phyloP scores from a whole-genome alignment of 2,797 vertebrate genomes.

The Borostomias antarcticus region DNA sequence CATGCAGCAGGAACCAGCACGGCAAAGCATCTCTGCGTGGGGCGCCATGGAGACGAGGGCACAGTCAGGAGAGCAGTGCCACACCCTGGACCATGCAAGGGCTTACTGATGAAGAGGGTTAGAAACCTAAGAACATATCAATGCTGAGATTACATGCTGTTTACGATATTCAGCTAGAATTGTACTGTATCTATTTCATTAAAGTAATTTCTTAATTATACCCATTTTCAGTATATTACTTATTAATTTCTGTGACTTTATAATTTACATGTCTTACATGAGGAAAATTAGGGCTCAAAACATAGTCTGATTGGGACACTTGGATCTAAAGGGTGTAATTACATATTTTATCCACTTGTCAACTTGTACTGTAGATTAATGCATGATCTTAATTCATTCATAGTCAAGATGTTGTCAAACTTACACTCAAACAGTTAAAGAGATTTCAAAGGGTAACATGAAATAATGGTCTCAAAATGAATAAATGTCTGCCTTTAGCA shows the following conservation, averaged over 20 bases:
- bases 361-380: constrained; percentile 1
- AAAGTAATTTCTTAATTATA: no score
- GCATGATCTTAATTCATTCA: not conserved
- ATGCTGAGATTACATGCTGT: not conserved
- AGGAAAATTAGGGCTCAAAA: not conserved
- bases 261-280: no score
- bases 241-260: no score
- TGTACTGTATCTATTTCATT: no score
- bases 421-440: not conserved
- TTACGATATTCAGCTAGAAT: no score
- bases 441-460: not conserved
- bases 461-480: not conserved
- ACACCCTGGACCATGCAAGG: no score
- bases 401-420: not conserved
- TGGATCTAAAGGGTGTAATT: not conserved
- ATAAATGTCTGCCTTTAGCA: not conserved
- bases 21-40: constrained; percentile 37
- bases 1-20: constrained; percentile 39
- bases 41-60: not conserved
- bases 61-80: not conserved
- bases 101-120: constrained; percentile 32
- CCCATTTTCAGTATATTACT: no score
- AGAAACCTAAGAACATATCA: not conserved
- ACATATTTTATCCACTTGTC: constrained; percentile 5
- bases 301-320: not conserved